Evolutionary conservation across 2,888 invertebrate genomes (phyloP), one percentile per base, ranked within the genome.

Genomic region (Caenorhabditis macrosperma): DNA sequence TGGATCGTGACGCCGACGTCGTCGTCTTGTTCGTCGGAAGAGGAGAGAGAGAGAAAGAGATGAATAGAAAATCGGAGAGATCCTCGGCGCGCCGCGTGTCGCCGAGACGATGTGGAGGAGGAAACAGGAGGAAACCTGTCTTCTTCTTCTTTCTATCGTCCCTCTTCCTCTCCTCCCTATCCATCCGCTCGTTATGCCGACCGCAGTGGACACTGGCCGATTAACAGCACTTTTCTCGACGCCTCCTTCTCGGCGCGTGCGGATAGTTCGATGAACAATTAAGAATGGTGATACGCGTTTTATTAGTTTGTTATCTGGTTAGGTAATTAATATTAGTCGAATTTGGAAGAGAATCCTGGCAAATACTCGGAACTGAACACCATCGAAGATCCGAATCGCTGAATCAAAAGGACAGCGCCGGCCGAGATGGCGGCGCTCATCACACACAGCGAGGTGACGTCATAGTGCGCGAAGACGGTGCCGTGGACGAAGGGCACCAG

Each of bases 401-500:
- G 78, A 5, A 86, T 78, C 33, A 87, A 24, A 5, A 77, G 60
- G 38, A 88, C 72, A 9, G 84, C 83, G 4, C 54, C 44, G 2
- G 66, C 71, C 1, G 86, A 85, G 20, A 89, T 35, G 7, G 52
- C 68, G 12, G 86, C 84, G 59, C 85, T 80, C 54, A 82, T 64
- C 26, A 86, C 68, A 69, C 89, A 88, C 12, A 89, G 57, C 5
- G 68, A 35, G 64, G 35, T 26, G 80, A 83, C 60, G 20, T 72
- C 72, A n/a, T 72, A 50, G 35, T 88, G 83, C 35, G 76, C 68
- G 35, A 61, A 41, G 46, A 83, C 63, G 4, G 67, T 82, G 50
- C 89, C 89, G 26, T 87, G 82, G 41, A 87, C 52, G 15, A 88
- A 60, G 2, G 89, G 87, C 22, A 82, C 82, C 63, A 87, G 59